Percentiles rank a stretch among this genome's conserved stretches.
These are phyloP conservation scores for Eolophus roseicapilla DNA, from an alignment of 2,113 vertebrate genomes.

Conservation along the genomic window DNA sequence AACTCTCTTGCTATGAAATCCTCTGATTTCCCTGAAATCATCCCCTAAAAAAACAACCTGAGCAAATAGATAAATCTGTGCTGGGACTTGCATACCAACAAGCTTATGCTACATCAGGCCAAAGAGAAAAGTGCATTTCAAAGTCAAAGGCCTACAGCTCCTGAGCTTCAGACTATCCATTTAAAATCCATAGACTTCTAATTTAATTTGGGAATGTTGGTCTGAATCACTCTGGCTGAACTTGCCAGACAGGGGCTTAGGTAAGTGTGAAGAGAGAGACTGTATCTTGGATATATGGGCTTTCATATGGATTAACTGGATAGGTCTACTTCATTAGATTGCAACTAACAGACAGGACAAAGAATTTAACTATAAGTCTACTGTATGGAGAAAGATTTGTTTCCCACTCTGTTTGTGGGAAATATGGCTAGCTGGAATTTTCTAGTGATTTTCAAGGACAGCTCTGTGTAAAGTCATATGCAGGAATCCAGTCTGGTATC, in stretches of 20 bases:
- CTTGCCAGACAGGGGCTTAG: neutral
- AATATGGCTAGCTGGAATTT: neutral
- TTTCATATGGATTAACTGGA: neutral
- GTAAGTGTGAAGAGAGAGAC: neutral
- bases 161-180: neutral
- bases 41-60: neutral
- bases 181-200: neutral
- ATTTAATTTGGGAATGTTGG: neutral
- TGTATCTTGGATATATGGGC: neutral
- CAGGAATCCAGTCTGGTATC: neutral
- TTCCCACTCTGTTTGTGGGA: neutral
- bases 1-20: neutral
- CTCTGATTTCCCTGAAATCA: slow-evolving; percentile 21
- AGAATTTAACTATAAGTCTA: neutral
- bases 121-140: slow-evolving; percentile 7
- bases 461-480: neutral
- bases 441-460: neutral
- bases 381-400: neutral
- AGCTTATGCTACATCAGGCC: neutral
- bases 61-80: neutral
- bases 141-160: neutral
- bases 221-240: slow-evolving; percentile 33
- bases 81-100: neutral
- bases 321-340: neutral
- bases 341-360: neutral